Conservation (phyloP, 2,888 invertebrate species). For the Amblyjoppa fuscipennis region DNA sequence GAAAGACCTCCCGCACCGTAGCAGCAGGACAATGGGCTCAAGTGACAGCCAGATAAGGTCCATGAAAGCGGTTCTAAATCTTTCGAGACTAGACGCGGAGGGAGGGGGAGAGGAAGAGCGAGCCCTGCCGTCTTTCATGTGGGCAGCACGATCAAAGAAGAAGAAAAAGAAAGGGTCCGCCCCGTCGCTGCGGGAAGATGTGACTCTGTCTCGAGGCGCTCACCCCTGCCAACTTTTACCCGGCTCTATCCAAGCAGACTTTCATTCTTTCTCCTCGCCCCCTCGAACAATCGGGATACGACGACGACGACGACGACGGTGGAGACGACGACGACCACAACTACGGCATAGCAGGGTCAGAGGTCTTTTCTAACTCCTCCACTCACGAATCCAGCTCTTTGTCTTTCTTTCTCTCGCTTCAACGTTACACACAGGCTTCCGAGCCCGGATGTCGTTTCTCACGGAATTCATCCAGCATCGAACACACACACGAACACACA, state of each 20-base stretch:
- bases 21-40: conserved; percentile 64
- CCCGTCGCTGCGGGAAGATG: conserved; percentile 44
- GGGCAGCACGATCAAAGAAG: conserved; percentile 56
- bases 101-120: neutral
- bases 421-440: conserved; percentile 27
- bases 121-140: conserved; percentile 60
- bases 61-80: conserved; percentile 68
- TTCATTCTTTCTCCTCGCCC: conserved; percentile 54
- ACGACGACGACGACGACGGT: conserved; percentile 21
- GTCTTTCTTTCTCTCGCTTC: conserved; percentile 28
- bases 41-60: conserved; percentile 68
- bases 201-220: conserved; percentile 59
- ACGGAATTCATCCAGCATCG: conserved; percentile 48
- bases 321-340: conserved; percentile 8
- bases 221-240: conserved; percentile 50
- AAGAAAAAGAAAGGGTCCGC: conserved; percentile 17
- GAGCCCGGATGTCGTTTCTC: conserved; percentile 59
- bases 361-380: conserved; percentile 32
- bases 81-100: conserved; percentile 47
- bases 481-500: conserved; percentile 5
- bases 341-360: conserved; percentile 36
- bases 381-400: conserved; percentile 18
- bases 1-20: conserved; percentile 9
- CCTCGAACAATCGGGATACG: conserved; percentile 62
- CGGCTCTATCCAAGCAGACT: conserved; percentile 50